A percentile compares a stretch with the other conserved stretches of the same genome.
Evolutionary conservation across 2,113 vertebrate genomes (phyloP).

Genomic region (Nyctereutes procyonoides): DNA sequence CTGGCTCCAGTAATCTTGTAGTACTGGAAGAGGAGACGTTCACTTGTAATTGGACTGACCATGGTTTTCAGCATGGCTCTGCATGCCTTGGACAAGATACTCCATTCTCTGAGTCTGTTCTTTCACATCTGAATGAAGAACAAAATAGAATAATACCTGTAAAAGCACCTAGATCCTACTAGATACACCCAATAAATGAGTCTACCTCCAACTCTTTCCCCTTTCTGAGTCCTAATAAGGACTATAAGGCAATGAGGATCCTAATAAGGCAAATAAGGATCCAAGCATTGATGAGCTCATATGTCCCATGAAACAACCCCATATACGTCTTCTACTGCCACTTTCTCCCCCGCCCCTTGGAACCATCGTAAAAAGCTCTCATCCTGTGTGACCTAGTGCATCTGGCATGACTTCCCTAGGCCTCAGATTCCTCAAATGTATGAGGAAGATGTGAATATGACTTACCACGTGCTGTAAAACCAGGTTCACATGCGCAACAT

Average conservation of each 20-base stretch:
- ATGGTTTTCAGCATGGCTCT: not conserved
- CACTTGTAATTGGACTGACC: not conserved
- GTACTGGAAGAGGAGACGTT: not conserved
- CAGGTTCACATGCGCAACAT: not conserved
- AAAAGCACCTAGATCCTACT: not conserved
- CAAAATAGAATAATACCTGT: not conserved
- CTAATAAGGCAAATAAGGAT: not conserved
- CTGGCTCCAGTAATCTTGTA: rapidly evolving
- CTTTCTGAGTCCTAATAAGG: not conserved
- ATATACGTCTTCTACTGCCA: rapidly evolving
- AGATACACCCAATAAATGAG: not conserved
- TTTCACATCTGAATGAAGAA: not conserved
- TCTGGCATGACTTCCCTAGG: not conserved
- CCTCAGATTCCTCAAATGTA: not conserved
- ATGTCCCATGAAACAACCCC: not conserved
- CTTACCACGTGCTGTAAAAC: not conserved
- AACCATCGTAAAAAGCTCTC: not conserved
- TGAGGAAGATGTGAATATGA: not conserved
- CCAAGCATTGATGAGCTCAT: not conserved
- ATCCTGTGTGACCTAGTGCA: not conserved
- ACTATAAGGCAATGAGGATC: no score
- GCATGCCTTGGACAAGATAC: not conserved
- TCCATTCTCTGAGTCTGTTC: not conserved
- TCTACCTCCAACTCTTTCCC: not conserved
- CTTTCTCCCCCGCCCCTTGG: not conserved